Evolutionary conservation across 2,888 invertebrate species (phyloP), one percentile per base, ranked within the genome.

Genomic region (Cryptophagus acutangulus): DNA sequence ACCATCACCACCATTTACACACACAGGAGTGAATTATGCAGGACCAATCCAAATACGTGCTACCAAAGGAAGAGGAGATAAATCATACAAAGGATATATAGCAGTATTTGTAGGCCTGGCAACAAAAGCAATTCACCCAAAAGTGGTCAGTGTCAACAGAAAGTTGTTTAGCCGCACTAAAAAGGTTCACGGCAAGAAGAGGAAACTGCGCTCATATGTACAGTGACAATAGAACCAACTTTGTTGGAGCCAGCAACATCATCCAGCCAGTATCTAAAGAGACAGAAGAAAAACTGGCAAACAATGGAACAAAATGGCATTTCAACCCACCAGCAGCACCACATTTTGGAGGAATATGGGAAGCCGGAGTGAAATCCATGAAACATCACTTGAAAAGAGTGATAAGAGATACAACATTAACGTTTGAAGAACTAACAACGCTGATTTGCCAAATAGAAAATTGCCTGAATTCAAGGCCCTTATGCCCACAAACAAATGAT

Each of bases 331-430:
- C 41, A 6, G 17, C 12, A 6, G 6, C 20, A 8, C 45, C 33
- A 18, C 31, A 42, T 28, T 24, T 36, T 12, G 41, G 41, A 5
- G 28, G 40, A 16, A 10, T 41, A 2, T 50, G 45, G 45, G 16
- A 33, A 8, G 18, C 30, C 13, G 29, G 40, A 9, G 28, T 45
- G 3, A 15, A 33, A 16, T 41, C 17, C n/a, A 30, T 29, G 15
- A 39, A 39, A 15, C 14, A 16, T 3, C 41, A 18, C 18, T 16
- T 36, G 8, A 39, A 38, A 39, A 8, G 36, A 39, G 12, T 40
- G 2, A 26, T 39, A 2, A 30, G 29, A 29, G 17, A 36, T 2
- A 9, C 24, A 24, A 24, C 24, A 8, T n/a, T 24, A 9, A 24
- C 24, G n/a, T 24, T 24, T 24, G 33, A 40, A 33, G 43, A 43